These are phyloP conservation scores for Leptura quadrifasciata DNA, from an alignment of 2,888 invertebrate genomes.

Conservation along the genomic window DNA sequence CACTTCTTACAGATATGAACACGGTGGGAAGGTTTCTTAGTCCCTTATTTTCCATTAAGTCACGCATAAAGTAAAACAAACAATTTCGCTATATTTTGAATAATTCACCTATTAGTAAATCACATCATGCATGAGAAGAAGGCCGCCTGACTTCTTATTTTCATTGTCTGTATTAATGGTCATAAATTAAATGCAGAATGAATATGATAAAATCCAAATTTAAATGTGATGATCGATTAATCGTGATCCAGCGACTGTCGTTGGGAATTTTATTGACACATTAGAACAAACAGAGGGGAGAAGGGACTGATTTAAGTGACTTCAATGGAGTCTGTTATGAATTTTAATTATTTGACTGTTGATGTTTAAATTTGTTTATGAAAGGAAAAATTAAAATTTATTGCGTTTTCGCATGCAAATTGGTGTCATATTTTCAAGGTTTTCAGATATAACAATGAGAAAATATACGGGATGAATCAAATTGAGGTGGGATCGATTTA, in stretches of 20 bases:
- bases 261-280: conserved; percentile 11
- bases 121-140: conserved; percentile 28
- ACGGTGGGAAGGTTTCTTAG: neutral
- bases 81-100: conserved; percentile 22
- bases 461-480: too few species aligned
- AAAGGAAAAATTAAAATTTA: neutral
- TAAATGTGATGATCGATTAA: conserved; percentile 17
- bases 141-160: conserved; percentile 27
- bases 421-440: too few species aligned
- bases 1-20: neutral
- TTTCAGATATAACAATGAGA: too few species aligned
- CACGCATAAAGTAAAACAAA: conserved; percentile 35
- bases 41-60: conserved; percentile 1
- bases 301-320: neutral
- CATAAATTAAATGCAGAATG: conserved; percentile 3
- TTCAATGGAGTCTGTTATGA: neutral
- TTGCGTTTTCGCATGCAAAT: too few species aligned
- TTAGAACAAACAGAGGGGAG: neutral
- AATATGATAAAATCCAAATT: conserved; percentile 8
- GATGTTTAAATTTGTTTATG: neutral
- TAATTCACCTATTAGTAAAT: conserved; percentile 28
- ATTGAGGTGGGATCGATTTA: too few species aligned
- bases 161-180: conserved; percentile 15
- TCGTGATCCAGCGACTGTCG: neutral
- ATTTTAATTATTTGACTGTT: neutral